Conservation (phyloP, 2,113 vertebrate genomes). For the Gorsachius goisagi region DNA sequence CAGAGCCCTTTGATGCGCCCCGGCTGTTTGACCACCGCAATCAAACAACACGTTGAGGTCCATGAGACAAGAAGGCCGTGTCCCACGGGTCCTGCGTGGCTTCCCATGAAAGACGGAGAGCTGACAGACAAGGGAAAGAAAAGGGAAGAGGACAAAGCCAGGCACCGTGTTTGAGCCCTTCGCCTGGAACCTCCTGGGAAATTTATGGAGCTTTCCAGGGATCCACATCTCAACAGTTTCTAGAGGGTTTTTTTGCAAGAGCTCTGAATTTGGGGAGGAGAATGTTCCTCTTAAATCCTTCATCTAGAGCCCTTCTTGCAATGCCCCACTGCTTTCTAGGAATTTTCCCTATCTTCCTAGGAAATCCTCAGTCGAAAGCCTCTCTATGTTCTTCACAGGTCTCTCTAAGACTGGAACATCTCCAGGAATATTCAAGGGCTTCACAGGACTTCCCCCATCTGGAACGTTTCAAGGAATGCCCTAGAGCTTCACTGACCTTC, state of each 20-base stretch:
- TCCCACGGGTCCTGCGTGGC: rapidly evolving
- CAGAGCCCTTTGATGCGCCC: neutral
- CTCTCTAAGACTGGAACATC: neutral
- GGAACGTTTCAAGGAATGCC: neutral
- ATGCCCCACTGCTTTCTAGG: neutral
- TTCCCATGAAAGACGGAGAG: neutral
- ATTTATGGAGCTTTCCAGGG: neutral
- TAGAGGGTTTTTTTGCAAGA: rapidly evolving
- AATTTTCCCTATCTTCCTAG: neutral
- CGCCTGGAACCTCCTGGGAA: neutral
- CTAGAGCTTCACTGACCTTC: neutral
- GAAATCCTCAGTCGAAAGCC: neutral
- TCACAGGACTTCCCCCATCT: neutral
- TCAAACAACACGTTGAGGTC: neutral
- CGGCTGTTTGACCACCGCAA: neutral
- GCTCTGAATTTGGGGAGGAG: neutral
- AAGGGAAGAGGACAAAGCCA: neutral
- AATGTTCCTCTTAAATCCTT: neutral
- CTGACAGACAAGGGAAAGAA: neutral
- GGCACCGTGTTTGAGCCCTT: rapidly evolving
- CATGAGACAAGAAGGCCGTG: rapidly evolving
- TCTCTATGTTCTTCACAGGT: neutral
- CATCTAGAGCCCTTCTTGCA: neutral
- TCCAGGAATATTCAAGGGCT: neutral
- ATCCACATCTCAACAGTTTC: neutral